Conservation (phyloP, 2,888 invertebrate species). For the Noctua janthina region DNA sequence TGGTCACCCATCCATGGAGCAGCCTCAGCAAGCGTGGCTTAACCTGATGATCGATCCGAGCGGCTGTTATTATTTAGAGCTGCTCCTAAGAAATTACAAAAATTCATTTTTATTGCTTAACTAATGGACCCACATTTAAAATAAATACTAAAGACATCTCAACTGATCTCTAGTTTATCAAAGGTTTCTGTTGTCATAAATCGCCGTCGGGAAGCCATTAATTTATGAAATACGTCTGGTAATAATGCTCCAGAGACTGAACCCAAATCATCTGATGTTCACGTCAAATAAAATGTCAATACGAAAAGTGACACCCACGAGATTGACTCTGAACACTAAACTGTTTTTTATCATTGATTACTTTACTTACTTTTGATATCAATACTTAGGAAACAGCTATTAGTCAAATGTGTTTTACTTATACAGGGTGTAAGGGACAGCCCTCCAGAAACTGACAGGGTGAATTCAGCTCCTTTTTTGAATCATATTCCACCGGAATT, state of each 20-base stretch:
- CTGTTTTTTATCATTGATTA: background rate
- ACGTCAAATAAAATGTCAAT: conserved; percentile 40
- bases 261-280: background rate
- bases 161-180: background rate
- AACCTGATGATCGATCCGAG: no score
- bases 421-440: no score
- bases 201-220: conserved; percentile 1
- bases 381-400: background rate
- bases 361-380: background rate
- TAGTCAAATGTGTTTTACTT: background rate
- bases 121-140: background rate
- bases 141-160: background rate
- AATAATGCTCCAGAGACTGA: conserved; percentile 32
- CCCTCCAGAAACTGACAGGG: no score
- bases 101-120: background rate
- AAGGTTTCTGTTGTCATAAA: conserved; percentile 7
- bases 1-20: no score
- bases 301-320: background rate
- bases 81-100: background rate
- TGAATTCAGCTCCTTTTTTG: no score
- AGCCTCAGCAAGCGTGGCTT: no score
- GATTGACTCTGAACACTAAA: background rate
- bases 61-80: no score
- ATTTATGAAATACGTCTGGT: conserved; percentile 24
- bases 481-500: no score